A percentile compares a stretch with the other conserved stretches of the same genome.
phyloP scores from a whole-genome alignment of 2,113 vertebrate species.

The Ranitomeya variabilis region DNA sequence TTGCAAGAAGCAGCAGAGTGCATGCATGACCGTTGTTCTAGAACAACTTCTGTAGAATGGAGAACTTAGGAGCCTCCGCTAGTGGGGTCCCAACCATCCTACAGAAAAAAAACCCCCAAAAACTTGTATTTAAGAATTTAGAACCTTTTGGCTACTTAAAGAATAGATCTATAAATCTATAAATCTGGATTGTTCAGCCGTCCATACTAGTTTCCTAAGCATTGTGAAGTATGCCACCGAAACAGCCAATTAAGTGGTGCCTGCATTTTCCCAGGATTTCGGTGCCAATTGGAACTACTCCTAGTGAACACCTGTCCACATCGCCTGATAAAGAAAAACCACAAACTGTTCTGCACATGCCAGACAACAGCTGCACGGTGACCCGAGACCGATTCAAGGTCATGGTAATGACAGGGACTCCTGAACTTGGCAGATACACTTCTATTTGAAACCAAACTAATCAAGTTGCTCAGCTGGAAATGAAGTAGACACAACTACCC shows the following conservation, averaged over 20 bases:
- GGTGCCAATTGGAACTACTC: slow-evolving; percentile 28
- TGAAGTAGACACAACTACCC: not conserved
- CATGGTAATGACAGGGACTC: slow-evolving; percentile 6
- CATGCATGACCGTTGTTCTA: too few species aligned
- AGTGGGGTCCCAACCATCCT: too few species aligned
- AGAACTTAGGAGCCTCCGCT: too few species aligned
- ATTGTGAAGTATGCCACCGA: not conserved
- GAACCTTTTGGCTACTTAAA: too few species aligned
- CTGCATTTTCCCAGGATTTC: slow-evolving; percentile 28
- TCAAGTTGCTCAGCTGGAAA: not conserved
- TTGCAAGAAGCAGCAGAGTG: too few species aligned
- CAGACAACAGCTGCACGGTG: slow-evolving; percentile 53
- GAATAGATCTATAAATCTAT: too few species aligned
- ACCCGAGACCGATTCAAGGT: slow-evolving; percentile 27
- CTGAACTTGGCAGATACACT: slow-evolving; percentile 12
- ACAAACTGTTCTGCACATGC: slow-evolving; percentile 35
- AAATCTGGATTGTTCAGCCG: not conserved
- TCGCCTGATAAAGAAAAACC: slow-evolving; percentile 29
- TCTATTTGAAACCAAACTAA: not conserved
- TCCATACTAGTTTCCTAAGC: not conserved
- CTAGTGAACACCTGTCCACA: slow-evolving; percentile 42
- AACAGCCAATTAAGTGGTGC: slow-evolving; percentile 17
- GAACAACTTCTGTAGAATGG: too few species aligned
- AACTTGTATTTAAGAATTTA: too few species aligned
- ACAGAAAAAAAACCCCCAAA: too few species aligned